Conservation (phyloP, 2,797 vertebrate species). For the Xiphorhynchus erythropygius region DNA sequence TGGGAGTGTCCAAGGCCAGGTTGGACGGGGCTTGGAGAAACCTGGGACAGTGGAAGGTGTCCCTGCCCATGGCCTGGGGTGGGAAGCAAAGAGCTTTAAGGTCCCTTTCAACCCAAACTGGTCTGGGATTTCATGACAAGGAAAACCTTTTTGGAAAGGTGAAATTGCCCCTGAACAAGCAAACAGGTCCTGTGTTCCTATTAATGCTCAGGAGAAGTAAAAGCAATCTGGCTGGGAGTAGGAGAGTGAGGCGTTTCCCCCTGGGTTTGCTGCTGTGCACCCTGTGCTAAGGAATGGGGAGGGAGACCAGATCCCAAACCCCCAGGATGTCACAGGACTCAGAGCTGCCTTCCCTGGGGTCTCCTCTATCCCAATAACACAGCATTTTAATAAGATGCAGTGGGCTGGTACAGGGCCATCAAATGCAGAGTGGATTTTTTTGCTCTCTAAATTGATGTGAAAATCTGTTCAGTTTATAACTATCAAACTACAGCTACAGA, state of each 20-base stretch:
- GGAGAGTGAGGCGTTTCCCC: rapidly evolving
- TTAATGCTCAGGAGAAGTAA: neutral
- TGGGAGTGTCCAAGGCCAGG: neutral
- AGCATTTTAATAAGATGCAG: neutral
- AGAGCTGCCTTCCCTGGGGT: rapidly evolving
- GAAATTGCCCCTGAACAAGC: rapidly evolving
- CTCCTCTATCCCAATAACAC: rapidly evolving
- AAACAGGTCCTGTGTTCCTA: rapidly evolving
- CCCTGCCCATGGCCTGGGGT: neutral
- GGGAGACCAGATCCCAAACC: neutral
- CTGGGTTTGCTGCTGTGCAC: neutral
- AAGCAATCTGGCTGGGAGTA: too few relatives aligned
- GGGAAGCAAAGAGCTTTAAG: rapidly evolving
- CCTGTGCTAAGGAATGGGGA: rapidly evolving
- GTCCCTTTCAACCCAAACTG: too few relatives aligned
- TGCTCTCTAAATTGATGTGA: neutral
- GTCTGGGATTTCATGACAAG: too few relatives aligned
- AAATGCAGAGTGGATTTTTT: neutral
- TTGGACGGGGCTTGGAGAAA: neutral
- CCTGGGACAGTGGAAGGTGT: neutral
- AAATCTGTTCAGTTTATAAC: neutral
- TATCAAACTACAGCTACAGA: neutral
- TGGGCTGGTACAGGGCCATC: neutral
- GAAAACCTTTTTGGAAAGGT: neutral
- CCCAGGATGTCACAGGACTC: too few relatives aligned